Evolutionary conservation across 1,140 invertebrate species (phyloP), one percentile per base, ranked within the genome.

Genomic region (Pogonognathellus flavescens): DNA sequence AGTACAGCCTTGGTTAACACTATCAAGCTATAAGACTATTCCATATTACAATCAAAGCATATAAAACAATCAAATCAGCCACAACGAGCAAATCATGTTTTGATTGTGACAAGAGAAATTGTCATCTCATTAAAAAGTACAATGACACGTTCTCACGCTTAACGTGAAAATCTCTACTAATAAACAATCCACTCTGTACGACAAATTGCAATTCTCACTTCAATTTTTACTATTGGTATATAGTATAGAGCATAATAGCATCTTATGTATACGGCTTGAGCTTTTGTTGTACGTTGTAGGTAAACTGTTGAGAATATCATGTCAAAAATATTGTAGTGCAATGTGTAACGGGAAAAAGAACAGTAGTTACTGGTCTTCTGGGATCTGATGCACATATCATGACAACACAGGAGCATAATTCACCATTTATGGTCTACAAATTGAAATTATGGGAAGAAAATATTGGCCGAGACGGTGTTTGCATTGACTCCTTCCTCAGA

Each of bases 111-210:
- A 22, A 13, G 66, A 70, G 66, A 70, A 70, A 70, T 70, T 70
- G 66, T 70, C 66, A 70, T 31, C 66, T 70, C 66, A 31, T 70
- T 70, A 70, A 31, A 57, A 70, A 41, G 66, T 70, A 70, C 22
- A 70, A 70, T 70, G 66, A 70, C 66, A 25, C 14, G 66, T 25
- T 25, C 20, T 70, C 66, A 70, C 66, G 66, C 25, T 70, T 14
- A 70, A 14, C 66, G 66, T 70, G 66, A 7, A 31, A 25, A 13
- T 70, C 66, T 70, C 14, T 41, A 41, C 14, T 41, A 41, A 41
- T 41, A 41, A 41, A 41, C 31, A 41, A 6, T 41, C 11, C 14
- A 13, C 14, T 76, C 41, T 76, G 41, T 31, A 13, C 16, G 9
- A 6, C 25, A 76, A 49, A 50, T 76, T 31, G 3, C 10, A 50